A percentile compares a stretch with the other conserved stretches of the same genome.
phyloP scores from a whole-genome alignment of 2,113 vertebrate species.

The Sylvilagus bachmani region DNA sequence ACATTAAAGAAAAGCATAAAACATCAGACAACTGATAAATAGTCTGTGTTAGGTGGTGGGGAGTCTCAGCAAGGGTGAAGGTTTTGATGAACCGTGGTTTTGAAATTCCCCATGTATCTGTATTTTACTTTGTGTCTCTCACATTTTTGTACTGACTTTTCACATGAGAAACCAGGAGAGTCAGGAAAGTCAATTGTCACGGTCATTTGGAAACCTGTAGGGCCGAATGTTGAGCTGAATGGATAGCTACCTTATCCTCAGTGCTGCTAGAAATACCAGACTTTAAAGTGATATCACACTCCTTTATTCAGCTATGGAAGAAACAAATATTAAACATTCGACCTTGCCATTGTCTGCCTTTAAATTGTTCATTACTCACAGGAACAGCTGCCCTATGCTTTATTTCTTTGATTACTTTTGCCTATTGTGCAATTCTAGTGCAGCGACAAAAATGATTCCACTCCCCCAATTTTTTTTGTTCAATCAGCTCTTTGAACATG shows the following conservation, averaged over 20 bases:
- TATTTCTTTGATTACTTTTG: background rate
- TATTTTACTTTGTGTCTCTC: background rate
- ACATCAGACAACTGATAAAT: background rate
- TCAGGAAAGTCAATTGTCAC: background rate
- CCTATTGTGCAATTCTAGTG: background rate
- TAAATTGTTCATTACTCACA: background rate
- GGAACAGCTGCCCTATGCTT: background rate
- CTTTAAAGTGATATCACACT: background rate
- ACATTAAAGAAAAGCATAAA: background rate
- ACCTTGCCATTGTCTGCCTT: background rate
- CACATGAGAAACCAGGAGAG: background rate
- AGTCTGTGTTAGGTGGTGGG: fast-evolving
- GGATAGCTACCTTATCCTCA: background rate
- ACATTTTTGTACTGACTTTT: background rate
- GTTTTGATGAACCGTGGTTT: background rate
- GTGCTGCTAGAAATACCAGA: background rate
- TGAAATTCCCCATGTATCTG: background rate
- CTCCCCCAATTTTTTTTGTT: background rate
- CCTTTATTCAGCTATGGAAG: background rate
- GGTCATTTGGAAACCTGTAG: background rate
- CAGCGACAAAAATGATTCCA: background rate
- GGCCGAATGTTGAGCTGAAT: background rate
- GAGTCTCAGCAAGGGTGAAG: background rate
- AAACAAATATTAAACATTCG: background rate
- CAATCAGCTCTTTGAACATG: conserved; percentile 40